phyloP scores from a whole-genome alignment of 2,888 invertebrate genomes.

The Tenthredo notha region DNA sequence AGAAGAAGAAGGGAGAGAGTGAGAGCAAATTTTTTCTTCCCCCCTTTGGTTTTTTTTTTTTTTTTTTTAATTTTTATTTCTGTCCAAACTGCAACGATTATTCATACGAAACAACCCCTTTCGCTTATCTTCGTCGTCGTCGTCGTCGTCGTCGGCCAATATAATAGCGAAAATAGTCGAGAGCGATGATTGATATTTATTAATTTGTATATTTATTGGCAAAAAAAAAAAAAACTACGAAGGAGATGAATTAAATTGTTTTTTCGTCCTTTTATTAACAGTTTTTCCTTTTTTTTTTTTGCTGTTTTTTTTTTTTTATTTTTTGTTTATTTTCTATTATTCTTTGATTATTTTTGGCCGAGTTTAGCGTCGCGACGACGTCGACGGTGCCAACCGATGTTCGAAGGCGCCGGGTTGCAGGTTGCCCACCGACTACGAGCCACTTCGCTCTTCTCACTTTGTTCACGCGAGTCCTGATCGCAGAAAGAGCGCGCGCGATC shows the following conservation, averaged over 20 bases:
- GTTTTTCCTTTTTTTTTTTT: slow-evolving; percentile 18
- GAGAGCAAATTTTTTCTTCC: background rate
- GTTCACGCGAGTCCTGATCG: slow-evolving; percentile 21
- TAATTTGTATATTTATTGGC: background rate
- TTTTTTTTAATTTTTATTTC: background rate
- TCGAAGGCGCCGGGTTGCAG: slow-evolving; percentile 53
- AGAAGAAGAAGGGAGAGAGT: no score
- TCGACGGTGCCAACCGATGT: slow-evolving; percentile 51
- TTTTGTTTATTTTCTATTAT: background rate
- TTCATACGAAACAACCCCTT: background rate
- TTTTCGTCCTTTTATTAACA: background rate
- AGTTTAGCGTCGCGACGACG: slow-evolving; percentile 48
- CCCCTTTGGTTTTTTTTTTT: no score
- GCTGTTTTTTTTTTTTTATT: background rate
- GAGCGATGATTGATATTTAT: background rate
- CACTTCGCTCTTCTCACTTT: slow-evolving; percentile 15
- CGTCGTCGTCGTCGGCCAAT: background rate
- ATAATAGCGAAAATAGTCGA: background rate
- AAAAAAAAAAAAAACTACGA: background rate
- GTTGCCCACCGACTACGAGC: slow-evolving; percentile 48
- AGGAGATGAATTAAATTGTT: background rate
- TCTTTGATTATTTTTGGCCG: background rate
- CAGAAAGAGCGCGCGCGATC: slow-evolving; percentile 46
- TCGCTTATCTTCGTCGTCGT: background rate
- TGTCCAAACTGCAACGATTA: background rate